Conservation (phyloP, 2,113 vertebrate genomes). For the Propithecus coquereli region DNA sequence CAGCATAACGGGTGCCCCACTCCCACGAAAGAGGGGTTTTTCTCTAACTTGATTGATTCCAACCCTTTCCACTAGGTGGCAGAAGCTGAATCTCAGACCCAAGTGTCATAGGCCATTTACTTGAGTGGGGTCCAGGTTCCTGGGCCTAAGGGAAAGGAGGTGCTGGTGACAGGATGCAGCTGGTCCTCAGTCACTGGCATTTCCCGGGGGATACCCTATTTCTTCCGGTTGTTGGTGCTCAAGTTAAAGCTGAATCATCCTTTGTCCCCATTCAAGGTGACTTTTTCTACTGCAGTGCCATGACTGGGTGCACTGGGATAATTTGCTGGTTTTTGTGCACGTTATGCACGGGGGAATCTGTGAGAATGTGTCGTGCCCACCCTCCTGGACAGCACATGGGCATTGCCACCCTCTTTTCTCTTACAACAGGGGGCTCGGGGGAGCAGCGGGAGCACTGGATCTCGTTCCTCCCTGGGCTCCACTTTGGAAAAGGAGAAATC, state of each 20-base stretch:
- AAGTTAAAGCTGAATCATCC: neutral
- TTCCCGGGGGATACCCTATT: neutral
- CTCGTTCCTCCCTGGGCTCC: neutral
- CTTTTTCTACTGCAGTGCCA: neutral
- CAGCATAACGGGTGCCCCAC: neutral
- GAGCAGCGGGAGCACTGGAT: neutral
- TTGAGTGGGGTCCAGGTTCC: neutral
- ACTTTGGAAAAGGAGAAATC: neutral
- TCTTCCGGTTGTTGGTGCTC: neutral
- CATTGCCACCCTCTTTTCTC: neutral
- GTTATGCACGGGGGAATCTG: neutral
- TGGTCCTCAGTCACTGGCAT: neutral
- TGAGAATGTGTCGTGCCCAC: neutral
- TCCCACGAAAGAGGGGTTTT: neutral
- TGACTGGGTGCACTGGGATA: neutral
- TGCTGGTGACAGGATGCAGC: no score
- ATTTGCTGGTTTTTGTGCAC: neutral
- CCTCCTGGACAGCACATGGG: neutral
- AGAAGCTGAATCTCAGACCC: constrained; percentile 20
- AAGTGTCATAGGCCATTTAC: neutral
- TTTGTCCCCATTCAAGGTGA: neutral
- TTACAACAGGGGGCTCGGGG: accelerated
- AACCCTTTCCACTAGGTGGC: constrained; percentile 32
- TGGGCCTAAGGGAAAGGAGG: no score
- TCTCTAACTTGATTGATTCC: neutral